phyloP scores from a whole-genome alignment of 1,140 invertebrate genomes.

The Hyphantria cunea region DNA sequence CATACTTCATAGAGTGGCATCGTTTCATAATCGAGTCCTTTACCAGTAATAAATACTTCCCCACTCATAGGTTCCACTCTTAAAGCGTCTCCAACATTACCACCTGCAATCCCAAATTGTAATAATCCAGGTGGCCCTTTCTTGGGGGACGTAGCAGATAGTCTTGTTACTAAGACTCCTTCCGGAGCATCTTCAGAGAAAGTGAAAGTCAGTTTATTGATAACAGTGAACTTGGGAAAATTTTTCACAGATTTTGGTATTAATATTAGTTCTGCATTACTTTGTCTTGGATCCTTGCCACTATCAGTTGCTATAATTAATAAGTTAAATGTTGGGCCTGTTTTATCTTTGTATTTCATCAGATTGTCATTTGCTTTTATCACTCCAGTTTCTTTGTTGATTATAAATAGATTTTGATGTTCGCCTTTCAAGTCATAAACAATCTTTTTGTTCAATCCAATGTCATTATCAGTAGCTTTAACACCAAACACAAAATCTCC shows the following conservation, averaged over 20 bases:
- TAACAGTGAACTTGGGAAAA: conserved; percentile 89
- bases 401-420: conserved; percentile 88
- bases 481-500: conserved; percentile 95
- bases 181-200: conserved; percentile 90
- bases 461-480: conserved; percentile 90
- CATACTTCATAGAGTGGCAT: conserved; percentile 93
- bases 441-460: conserved; percentile 90
- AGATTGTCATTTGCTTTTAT: conserved; percentile 86
- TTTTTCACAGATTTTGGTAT: conserved; percentile 86
- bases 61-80: conserved; percentile 90
- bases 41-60: conserved; percentile 88
- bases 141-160: conserved; percentile 89
- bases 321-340: conserved; percentile 85
- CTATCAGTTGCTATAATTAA: conserved; percentile 88
- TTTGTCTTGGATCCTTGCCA: conserved; percentile 84
- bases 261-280: conserved; percentile 86
- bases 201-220: conserved; percentile 87
- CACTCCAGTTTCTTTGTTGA: conserved; percentile 91
- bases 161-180: conserved; percentile 87
- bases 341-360: conserved; percentile 61
- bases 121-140: conserved; percentile 85
- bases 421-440: conserved; percentile 89
- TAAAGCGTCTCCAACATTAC: conserved; percentile 93
- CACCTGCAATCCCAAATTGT: conserved; percentile 93
- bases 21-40: conserved; percentile 94